phyloP scores from a whole-genome alignment of 1,140 invertebrate species.

The Drosophila triauraria region DNA sequence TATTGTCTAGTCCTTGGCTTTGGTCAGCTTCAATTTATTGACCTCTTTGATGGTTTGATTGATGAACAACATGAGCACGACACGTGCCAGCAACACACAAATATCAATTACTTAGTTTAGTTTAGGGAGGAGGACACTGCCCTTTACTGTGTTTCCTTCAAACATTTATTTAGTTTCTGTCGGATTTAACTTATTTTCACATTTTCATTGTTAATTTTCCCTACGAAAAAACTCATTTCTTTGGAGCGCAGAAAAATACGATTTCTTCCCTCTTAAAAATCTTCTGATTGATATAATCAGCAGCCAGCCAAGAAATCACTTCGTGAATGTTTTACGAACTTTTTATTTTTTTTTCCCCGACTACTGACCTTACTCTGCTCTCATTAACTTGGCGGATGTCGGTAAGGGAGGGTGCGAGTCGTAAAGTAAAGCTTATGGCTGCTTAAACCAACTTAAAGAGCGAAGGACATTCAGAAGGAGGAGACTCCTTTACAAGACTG shows the following conservation, averaged over 20 bases:
- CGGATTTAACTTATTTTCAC: no score
- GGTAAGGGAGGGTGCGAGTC: slow-evolving; percentile 8
- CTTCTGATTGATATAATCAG: slow-evolving; percentile 20
- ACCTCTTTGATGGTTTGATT: slow-evolving; percentile 17
- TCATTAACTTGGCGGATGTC: slow-evolving; percentile 3
- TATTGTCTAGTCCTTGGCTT: no score
- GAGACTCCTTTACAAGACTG: slow-evolving; percentile 19
- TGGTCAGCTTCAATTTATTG: slow-evolving; percentile 36
- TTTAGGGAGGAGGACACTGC: neutral
- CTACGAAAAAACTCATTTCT: neutral
- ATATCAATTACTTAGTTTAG: slow-evolving; percentile 10
- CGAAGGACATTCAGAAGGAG: slow-evolving; percentile 17
- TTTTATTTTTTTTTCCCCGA: neutral
- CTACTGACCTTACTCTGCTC: neutral
- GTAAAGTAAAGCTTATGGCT: slow-evolving; percentile 32
- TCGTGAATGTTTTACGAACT: neutral
- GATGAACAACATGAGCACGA: slow-evolving; percentile 2
- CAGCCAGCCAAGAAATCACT: slow-evolving; percentile 13
- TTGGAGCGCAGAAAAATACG: neutral
- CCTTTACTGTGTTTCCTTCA: no score
- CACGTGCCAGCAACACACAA: slow-evolving; percentile 25
- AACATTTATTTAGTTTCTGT: no score
- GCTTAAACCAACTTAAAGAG: slow-evolving; percentile 40
- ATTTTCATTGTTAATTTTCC: neutral
- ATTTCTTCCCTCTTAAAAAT: neutral